These are phyloP conservation scores for Aurelia sp. DNA, from an alignment of 30 jellyfish, hydroid and myxozoan genomes.

Conservation along the genomic window DNA sequence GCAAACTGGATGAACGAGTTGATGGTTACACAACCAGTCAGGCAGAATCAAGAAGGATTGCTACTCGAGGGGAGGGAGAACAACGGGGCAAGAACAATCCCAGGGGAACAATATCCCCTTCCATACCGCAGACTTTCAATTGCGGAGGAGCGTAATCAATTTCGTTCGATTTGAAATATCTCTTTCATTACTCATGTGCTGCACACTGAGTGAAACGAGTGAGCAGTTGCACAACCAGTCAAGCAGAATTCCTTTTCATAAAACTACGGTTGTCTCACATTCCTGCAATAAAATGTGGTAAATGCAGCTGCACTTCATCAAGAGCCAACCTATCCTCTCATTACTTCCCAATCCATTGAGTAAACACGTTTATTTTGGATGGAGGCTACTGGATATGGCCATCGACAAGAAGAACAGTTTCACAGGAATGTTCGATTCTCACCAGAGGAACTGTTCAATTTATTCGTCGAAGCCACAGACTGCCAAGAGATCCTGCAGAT, in stretches of 20 bases:
- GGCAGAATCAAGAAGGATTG: no score
- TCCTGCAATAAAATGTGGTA: constrained; percentile 4
- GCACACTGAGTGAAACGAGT: constrained; percentile 26
- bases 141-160: constrained; percentile 46
- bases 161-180: constrained; percentile 8
- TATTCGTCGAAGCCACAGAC: constrained; percentile 72
- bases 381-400: constrained; percentile 10
- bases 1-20: constrained; percentile 28
- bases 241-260: constrained; percentile 22
- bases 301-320: neutral
- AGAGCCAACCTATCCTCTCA: neutral
- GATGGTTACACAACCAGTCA: neutral
- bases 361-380: neutral
- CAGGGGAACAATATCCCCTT: no score
- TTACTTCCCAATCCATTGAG: neutral
- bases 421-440: constrained; percentile 27
- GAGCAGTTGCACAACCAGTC: neutral
- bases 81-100: no score
- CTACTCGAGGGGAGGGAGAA: no score
- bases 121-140: no score
- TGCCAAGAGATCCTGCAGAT: constrained; percentile 65
- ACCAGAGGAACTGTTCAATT: constrained; percentile 78
- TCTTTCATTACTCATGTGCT: constrained; percentile 51
- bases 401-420: constrained; percentile 14
- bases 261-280: neutral